Percentiles rank a stretch among this genome's conserved stretches.
phyloP scores from a whole-genome alignment of 1,140 invertebrate genomes.

The Plodia interpunctella region DNA sequence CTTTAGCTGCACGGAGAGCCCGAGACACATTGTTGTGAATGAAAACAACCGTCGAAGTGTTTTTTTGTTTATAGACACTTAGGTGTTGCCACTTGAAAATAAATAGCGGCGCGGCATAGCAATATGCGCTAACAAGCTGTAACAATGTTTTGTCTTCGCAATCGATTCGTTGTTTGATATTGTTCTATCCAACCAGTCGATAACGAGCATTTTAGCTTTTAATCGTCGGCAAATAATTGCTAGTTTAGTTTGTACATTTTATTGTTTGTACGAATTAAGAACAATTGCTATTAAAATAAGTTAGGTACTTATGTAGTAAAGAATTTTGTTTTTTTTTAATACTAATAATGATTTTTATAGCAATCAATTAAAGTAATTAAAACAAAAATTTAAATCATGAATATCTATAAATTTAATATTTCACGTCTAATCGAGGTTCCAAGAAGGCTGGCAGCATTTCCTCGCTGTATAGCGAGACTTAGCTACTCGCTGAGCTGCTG shows the following conservation, averaged over 20 bases:
- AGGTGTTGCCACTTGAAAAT: slow-evolving; percentile 73
- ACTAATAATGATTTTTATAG: too few species aligned
- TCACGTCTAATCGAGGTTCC: too few species aligned
- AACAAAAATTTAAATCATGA: too few species aligned
- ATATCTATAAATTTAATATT: too few species aligned
- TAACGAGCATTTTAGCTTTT: slow-evolving; percentile 18
- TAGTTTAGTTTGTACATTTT: not conserved
- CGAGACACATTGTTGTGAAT: slow-evolving; percentile 67
- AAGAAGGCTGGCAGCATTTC: too few species aligned
- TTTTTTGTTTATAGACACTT: slow-evolving; percentile 74
- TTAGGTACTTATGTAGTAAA: too few species aligned
- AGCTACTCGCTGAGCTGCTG: too few species aligned
- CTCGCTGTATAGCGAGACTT: too few species aligned
- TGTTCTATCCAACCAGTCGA: slow-evolving; percentile 32
- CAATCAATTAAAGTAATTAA: too few species aligned
- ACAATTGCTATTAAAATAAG: too few species aligned
- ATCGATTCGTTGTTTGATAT: slow-evolving; percentile 54
- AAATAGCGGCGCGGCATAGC: slow-evolving; percentile 70
- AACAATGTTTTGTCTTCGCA: slow-evolving; percentile 56
- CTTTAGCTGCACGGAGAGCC: slow-evolving; percentile 53
- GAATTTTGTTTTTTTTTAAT: too few species aligned
- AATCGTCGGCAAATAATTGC: slow-evolving; percentile 14
- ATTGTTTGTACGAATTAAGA: too few species aligned
- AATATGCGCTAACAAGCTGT: slow-evolving; percentile 70
- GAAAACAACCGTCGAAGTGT: slow-evolving; percentile 72